A percentile compares a stretch with the other conserved stretches of the same genome.
These are phyloP conservation scores for Aphidius colemani DNA, from an alignment of 2,888 invertebrate genomes.

Conservation along the genomic window DNA sequence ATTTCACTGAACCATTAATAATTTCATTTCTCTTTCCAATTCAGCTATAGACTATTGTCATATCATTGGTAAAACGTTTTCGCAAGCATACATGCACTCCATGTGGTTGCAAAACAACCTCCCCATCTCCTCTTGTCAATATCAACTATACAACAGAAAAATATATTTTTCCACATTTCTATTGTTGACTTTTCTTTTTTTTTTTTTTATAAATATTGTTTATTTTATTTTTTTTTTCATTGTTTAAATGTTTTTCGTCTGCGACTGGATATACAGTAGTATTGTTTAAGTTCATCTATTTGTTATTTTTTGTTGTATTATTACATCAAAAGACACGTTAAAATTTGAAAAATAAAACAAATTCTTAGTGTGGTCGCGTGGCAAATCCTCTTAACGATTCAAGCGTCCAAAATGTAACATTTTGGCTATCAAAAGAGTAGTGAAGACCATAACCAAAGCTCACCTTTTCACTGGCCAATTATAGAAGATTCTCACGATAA, in stretches of 20 bases:
- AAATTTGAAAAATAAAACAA: not conserved
- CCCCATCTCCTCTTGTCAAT: conserved; percentile 10
- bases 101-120: conserved; percentile 36
- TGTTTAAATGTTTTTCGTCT: not conserved
- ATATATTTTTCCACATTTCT: not conserved
- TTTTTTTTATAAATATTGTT: not conserved
- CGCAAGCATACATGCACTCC: conserved; percentile 20
- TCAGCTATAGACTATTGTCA: conserved; percentile 33
- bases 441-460: conserved; percentile 46
- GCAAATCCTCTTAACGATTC: conserved; percentile 47
- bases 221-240: conserved; percentile 4
- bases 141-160: conserved; percentile 3
- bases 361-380: conserved; percentile 27
- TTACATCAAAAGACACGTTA: no score
- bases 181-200: not conserved
- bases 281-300: no score
- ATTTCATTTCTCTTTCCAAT: conserved; percentile 37
- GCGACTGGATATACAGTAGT: not conserved
- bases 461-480: conserved; percentile 59
- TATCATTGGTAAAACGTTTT: conserved; percentile 37
- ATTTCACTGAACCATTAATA: conserved; percentile 35
- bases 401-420: conserved; percentile 47
- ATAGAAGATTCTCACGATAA: conserved; percentile 56
- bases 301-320: no score
- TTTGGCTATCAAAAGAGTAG: conserved; percentile 33